A percentile compares a stretch with the other conserved stretches of the same genome.
Conservation (phyloP, 1,140 invertebrate species). For the Melitaea cinxia region DNA sequence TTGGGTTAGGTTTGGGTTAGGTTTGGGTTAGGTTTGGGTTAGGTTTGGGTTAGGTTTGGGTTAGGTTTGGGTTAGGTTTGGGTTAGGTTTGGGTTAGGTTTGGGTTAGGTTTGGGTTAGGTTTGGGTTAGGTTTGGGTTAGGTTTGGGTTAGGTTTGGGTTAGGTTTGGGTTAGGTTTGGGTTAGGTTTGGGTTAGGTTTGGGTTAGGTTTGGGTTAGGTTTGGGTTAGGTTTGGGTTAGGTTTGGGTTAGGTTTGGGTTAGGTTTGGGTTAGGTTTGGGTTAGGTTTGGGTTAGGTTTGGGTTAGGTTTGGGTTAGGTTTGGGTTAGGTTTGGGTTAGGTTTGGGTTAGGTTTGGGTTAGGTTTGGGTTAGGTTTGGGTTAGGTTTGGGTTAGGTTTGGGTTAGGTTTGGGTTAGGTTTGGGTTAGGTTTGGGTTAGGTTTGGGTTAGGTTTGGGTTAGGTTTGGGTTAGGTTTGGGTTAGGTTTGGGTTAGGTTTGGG, state of each 20-base stretch:
- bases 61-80: conserved; percentile 19
- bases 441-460: neutral
- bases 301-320: conserved; percentile 12
- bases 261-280: conserved; percentile 11
- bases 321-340: conserved; percentile 11
- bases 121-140: conserved; percentile 19
- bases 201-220: conserved; percentile 11
- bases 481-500: conserved; percentile 6
- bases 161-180: conserved; percentile 19
- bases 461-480: too few species aligned
- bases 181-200: conserved; percentile 16
- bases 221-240: conserved; percentile 11
- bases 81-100: conserved; percentile 20
- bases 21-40: conserved; percentile 19
- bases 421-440: conserved; percentile 11
- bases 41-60: conserved; percentile 19
- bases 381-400: conserved; percentile 10
- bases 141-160: conserved; percentile 19
- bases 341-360: conserved; percentile 11
- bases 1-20: conserved; percentile 19
- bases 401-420: conserved; percentile 12
- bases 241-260: conserved; percentile 11
- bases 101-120: conserved; percentile 19
- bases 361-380: conserved; percentile 11
- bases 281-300: conserved; percentile 11